Evolutionary conservation across 2,113 vertebrate species (phyloP), one percentile per base, ranked within the genome.

Genomic region (Tor tambroides): DNA sequence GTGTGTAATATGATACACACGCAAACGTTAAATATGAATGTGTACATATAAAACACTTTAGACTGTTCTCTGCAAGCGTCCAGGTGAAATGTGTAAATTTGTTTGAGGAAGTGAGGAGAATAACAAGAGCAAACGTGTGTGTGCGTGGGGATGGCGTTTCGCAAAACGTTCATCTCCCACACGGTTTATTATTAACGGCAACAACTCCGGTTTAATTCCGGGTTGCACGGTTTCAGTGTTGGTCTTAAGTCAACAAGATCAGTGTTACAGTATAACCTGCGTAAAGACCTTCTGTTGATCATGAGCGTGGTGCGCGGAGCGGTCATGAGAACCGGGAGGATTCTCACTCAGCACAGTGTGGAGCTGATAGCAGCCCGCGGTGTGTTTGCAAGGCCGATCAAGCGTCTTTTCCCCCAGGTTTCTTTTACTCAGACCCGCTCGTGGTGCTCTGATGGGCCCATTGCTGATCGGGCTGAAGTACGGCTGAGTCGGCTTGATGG

Each of bases 401-500:
- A 19, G 21, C 28, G 67, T 11, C 23, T n/a, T 49, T 0, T 43
- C 51, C 71, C 89, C 91, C 15, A 1, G 71, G 17, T 87, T 86
- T 83, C n/a, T n/a, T 21, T 82, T 32, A 23, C n/a, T 15, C 82
- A 63, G 21, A 63, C 26, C 23, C 65, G 84, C 59, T 17, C 72
- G 4, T 30, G 83, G 12, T 92, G 93, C 89, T 74, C 91, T 0
- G 85, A 88, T 21, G 79, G 89, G 1, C 51, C 51, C 0, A 14
- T n/a, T 4, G 32, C 21, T 28, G 89, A 23, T 8, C 21, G 81
- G 0, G 43, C 4, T 1, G 93, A 95, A 91, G 94, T 96, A 90
- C 90, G 94, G 21, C 3, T 94, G 1, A 91, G 83, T 85, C 92
- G 91, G 21, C 85, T 94, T 26, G 91, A 93, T 30, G 93, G 90